These are phyloP conservation scores for Corydoras sp. DNA, from an alignment of 2,113 vertebrate species.

Conservation along the genomic window DNA sequence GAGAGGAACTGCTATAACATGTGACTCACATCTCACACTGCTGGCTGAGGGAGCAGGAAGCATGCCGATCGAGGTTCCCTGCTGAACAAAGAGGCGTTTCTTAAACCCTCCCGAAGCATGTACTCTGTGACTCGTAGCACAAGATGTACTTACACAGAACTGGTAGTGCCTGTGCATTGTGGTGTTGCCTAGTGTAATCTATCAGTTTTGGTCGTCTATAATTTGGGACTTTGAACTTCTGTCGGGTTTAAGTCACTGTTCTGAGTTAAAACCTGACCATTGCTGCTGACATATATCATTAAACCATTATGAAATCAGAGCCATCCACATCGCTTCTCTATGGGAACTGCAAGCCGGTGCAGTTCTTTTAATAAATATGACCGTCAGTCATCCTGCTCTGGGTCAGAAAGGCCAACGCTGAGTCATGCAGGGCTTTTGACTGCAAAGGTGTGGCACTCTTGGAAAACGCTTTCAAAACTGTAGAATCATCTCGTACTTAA, in stretches of 20 bases:
- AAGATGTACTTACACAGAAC: constrained; percentile 33
- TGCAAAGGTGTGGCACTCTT: constrained; percentile 35
- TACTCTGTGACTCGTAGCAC: constrained; percentile 20
- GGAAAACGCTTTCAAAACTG: constrained; percentile 21
- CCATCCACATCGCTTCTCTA: neutral
- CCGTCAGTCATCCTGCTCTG: constrained; percentile 20
- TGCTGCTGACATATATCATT: neutral
- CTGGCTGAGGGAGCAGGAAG: constrained; percentile 20
- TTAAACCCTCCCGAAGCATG: constrained; percentile 20
- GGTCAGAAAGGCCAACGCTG: constrained; percentile 25
- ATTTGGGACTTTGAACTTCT: constrained; percentile 4
- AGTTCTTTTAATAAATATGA: neutral
- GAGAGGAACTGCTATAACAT: constrained; percentile 14
- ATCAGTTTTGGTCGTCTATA: neutral
- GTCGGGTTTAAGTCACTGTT: neutral
- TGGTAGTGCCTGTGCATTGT: constrained; percentile 16
- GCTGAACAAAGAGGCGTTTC: constrained; percentile 39
- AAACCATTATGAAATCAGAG: constrained; percentile 8
- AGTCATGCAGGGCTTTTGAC: constrained; percentile 29
- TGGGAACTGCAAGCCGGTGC: constrained; percentile 3
- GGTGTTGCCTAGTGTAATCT: constrained; percentile 34
- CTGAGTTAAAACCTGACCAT: neutral
- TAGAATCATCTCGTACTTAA: constrained; percentile 4
- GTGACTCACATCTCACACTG: constrained; percentile 31
- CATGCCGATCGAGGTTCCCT: constrained; percentile 11